Conservation (phyloP, 2,797 vertebrate species). For the Rhabdomys pumilio region DNA sequence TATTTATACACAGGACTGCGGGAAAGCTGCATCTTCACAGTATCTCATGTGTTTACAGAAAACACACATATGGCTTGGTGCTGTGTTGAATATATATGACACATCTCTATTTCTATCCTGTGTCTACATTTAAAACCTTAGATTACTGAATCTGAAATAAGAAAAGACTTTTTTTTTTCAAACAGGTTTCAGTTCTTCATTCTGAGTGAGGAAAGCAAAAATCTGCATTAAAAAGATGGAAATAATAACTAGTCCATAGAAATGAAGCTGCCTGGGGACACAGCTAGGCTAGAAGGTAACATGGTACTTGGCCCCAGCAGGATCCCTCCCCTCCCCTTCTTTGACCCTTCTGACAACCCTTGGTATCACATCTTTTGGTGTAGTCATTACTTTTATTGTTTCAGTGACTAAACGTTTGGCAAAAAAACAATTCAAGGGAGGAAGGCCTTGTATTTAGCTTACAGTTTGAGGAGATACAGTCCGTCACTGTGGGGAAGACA, state of each 20-base stretch:
- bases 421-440: not conserved
- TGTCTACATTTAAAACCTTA: not conserved
- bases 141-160: not conserved
- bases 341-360: not conserved
- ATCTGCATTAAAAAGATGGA: not conserved
- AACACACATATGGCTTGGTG: constrained; percentile 69
- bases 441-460: not conserved
- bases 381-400: not conserved
- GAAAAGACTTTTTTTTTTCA: not conserved
- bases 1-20: not conserved
- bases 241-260: not conserved
- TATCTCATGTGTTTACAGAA: constrained; percentile 65
- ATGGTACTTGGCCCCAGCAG: not conserved
- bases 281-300: not conserved
- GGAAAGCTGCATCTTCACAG: not conserved
- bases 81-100: not conserved
- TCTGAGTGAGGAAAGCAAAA: not conserved
- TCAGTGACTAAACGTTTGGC: not conserved
- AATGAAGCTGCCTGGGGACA: accelerated
- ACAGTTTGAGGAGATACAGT: not conserved
- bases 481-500: not conserved
- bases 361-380: accelerated
- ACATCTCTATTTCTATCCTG: constrained; percentile 13
- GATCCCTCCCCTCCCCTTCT: not conserved
- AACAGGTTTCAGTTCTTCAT: not conserved